Conservation (phyloP, 1,140 invertebrate species). For the Hypothenemus hampei region DNA sequence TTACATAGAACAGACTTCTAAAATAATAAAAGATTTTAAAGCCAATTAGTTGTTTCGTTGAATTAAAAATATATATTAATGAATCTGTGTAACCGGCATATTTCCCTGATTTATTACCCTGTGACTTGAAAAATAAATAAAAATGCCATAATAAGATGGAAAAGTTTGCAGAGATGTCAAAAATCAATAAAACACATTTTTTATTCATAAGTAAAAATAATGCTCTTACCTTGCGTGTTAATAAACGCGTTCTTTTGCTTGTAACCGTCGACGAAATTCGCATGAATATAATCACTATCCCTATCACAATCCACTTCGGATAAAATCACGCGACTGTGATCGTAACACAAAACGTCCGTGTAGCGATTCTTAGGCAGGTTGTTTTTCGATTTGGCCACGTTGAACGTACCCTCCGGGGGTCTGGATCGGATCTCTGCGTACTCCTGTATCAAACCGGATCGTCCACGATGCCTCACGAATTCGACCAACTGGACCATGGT, state of each 20-base stretch:
- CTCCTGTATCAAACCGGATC: constrained; percentile 71
- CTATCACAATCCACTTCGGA: constrained; percentile 67
- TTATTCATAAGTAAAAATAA: background rate
- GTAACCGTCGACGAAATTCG: constrained; percentile 97
- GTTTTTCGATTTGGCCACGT: constrained; percentile 68
- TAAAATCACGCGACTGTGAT: constrained; percentile 87
- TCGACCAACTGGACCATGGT: constrained; percentile 74
- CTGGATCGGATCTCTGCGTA: constrained; percentile 76
- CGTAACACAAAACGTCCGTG: constrained; percentile 93
- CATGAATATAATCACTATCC: constrained; percentile 92
- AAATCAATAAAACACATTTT: background rate
- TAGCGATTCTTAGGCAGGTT: constrained; percentile 93
- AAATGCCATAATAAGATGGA: no score
- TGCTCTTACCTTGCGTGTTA: constrained; percentile 80
- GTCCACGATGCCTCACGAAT: constrained; percentile 64
- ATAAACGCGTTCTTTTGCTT: constrained; percentile 97
- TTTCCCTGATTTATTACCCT: no score
- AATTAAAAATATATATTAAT: no score
- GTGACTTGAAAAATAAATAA: no score
- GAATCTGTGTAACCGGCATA: no score
- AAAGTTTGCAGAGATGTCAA: no score
- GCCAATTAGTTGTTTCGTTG: no score
- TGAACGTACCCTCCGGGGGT: constrained; percentile 79
- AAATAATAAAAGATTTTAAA: no score
- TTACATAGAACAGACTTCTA: no score